Evolutionary conservation across 92 coral and sea anemone species (phyloP), one percentile per base, ranked within the genome.

Genomic region (Epizoanthus fatuus): DNA sequence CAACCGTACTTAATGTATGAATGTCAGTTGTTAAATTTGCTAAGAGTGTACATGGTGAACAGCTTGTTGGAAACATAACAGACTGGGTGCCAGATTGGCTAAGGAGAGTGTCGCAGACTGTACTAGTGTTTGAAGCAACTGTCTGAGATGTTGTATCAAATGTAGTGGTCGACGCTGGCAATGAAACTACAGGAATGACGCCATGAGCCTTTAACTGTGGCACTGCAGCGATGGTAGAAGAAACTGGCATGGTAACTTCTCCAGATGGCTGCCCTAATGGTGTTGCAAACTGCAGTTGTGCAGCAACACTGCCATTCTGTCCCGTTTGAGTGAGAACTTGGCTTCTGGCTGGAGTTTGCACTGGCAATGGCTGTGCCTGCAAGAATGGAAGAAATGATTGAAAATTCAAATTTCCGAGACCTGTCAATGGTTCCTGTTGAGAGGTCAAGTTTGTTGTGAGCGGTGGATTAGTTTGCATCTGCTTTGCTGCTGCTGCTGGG

Each of bases 11-110:
- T 19, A 70, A 60, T 77, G 69, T 59, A 16, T 39, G 49, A 32
- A 20, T 16, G 37, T 53, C 39, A 77, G 57, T n/a, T 42, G 82
- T 55, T 6, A 77, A 20, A 59, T 45, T 42, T 19, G 81, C 20
- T 3, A 40, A n/a, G 22, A n/a, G 17, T 44, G 39, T 49, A 56
- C 29, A 17, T 12, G 57, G 15, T 47, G 54, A 29, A n/a, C 60
- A 51, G 19, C 44, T 72, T 17, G 47, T 39, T 7, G 82, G 68
- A 40, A 20, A 32, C 20, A 39, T 20, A 58, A 44, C 45, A 6
- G 45, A 45, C 15, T 54, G 80, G n/a, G 8, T 56, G 16, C 32
- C 3, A 25, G 49, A 15, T 14, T 56, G 80, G 58, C 5, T 38
- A 25, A 52, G 32, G 29, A 77, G 17, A 4, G 16, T 60, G 14